A percentile compares a stretch with the other conserved stretches of the same genome.
These are phyloP conservation scores for Lasioglossum morio DNA, from an alignment of 2,888 invertebrate species.

Conservation along the genomic window DNA sequence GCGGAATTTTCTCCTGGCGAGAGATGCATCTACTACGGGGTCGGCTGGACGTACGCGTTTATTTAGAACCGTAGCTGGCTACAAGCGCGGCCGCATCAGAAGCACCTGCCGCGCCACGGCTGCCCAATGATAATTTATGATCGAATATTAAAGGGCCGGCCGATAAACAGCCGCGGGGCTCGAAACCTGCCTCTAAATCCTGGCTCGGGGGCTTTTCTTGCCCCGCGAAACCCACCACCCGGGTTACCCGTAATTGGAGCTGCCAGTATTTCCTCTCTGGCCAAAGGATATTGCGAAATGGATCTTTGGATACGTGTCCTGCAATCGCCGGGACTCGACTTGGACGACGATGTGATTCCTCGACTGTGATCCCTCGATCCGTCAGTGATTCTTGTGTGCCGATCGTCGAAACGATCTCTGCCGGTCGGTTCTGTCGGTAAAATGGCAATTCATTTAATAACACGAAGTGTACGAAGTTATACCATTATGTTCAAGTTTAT, in stretches of 20 bases:
- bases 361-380: background rate
- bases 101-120: slow-evolving; percentile 71
- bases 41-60: slow-evolving; percentile 69
- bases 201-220: slow-evolving; percentile 8
- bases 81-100: slow-evolving; percentile 68
- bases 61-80: slow-evolving; percentile 69
- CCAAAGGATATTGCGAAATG: background rate
- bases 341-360: background rate
- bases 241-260: background rate
- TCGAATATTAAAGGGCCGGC: slow-evolving; percentile 69
- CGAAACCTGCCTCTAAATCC: slow-evolving; percentile 1
- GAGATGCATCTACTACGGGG: background rate
- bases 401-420: too few relatives aligned
- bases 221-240: background rate
- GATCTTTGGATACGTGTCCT: background rate
- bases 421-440: background rate
- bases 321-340: background rate
- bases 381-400: background rate
- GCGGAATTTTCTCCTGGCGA: background rate
- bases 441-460: background rate
- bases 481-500: background rate
- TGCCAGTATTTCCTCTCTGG: background rate
- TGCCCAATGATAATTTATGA: slow-evolving; percentile 75
- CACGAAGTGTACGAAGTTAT: too few relatives aligned
- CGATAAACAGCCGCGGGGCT: slow-evolving; percentile 59